phyloP scores from a whole-genome alignment of 1,140 invertebrate genomes.

The Ceratosolen solmsi region DNA sequence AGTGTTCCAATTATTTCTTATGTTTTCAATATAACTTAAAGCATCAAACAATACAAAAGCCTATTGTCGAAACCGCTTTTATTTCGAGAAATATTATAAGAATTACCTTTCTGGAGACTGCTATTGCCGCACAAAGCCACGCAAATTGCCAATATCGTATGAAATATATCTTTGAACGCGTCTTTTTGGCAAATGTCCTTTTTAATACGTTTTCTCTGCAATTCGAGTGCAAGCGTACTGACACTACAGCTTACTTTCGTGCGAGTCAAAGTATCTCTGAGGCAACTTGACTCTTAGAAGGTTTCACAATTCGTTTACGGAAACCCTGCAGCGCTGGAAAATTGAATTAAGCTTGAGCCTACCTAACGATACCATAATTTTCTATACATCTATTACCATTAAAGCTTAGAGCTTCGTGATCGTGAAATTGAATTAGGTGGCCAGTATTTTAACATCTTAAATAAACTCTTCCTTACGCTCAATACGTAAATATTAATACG shows the following conservation, averaged over 20 bases:
- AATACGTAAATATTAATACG: too few species aligned
- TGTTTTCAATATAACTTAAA: too few species aligned
- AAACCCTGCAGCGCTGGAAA: slow-evolving; percentile 66
- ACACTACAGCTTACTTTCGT: slow-evolving; percentile 55
- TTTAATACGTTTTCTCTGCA: not conserved
- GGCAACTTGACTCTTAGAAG: slow-evolving; percentile 59
- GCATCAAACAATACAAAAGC: too few species aligned
- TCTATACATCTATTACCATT: not conserved
- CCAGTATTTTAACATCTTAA: not conserved
- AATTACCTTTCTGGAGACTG: too few species aligned
- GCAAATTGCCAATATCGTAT: too few species aligned
- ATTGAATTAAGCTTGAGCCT: slow-evolving; percentile 66
- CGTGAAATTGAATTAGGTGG: not conserved
- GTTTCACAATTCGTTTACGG: slow-evolving; percentile 70
- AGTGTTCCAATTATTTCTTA: too few species aligned
- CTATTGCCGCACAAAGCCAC: not conserved
- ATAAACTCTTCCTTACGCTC: too few species aligned
- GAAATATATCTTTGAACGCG: not conserved
- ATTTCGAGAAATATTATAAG: too few species aligned
- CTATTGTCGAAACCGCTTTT: too few species aligned
- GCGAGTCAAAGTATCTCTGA: slow-evolving; percentile 61
- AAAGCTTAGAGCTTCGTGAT: not conserved
- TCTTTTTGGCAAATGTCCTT: not conserved
- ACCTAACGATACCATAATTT: slow-evolving; percentile 53
- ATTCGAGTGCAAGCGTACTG: not conserved